Conservation (phyloP, 2,113 vertebrate species). For the Cebidichthys violaceus region DNA sequence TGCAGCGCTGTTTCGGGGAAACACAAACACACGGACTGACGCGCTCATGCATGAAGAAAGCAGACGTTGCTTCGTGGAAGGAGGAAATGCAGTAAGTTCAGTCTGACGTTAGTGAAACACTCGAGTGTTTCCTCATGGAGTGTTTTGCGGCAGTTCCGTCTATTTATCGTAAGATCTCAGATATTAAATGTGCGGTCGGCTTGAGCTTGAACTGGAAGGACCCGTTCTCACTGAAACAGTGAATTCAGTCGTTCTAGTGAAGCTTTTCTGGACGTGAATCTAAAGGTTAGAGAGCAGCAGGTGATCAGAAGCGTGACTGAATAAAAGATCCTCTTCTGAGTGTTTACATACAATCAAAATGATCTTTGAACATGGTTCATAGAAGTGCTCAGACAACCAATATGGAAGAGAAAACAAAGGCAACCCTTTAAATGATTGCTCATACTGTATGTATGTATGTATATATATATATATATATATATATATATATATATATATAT, state of each 20-base stretch:
- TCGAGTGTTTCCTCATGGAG: neutral
- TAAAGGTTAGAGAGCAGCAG: conserved; percentile 1
- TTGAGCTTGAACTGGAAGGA: conserved; percentile 18
- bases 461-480: no score
- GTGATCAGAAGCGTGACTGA: neutral
- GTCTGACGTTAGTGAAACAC: conserved; percentile 31
- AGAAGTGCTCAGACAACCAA: neutral
- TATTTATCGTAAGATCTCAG: conserved; percentile 11
- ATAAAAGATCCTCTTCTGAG: neutral
- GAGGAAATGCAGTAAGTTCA: conserved; percentile 32
- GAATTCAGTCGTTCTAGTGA: conserved; percentile 9
- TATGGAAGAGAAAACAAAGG: neutral
- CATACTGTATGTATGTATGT: no score
- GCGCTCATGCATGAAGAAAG: neutral
- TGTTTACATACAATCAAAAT: neutral
- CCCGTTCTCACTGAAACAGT: conserved; percentile 3
- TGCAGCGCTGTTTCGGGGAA: conserved; percentile 40
- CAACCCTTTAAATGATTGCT: neutral
- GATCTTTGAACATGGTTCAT: neutral
- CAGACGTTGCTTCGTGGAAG: conserved; percentile 44
- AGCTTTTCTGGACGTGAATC: conserved; percentile 12
- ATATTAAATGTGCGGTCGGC: conserved; percentile 31
- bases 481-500: no score
- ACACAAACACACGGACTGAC: conserved; percentile 26
- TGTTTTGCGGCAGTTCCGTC: neutral